Conservation (phyloP, 1,140 invertebrate genomes). For the Augochlora pura region DNA sequence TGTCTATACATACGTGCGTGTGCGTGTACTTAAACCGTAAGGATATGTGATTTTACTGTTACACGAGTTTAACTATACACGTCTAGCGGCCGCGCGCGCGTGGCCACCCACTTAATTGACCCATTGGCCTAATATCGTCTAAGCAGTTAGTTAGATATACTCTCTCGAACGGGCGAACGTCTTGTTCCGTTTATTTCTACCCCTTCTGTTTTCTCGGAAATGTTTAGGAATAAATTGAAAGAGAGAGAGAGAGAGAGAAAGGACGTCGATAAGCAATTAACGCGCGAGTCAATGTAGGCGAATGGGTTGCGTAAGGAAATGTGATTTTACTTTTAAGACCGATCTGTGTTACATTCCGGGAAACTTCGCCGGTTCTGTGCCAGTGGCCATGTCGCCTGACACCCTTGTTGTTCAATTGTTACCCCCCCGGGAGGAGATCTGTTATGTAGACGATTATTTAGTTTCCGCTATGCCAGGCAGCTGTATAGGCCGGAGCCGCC, state of each 20-base stretch:
- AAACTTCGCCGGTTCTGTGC: constrained; percentile 40
- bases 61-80: constrained; percentile 37
- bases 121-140: constrained; percentile 34
- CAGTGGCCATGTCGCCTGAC: constrained; percentile 48
- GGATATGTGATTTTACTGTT: constrained; percentile 62
- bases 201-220: too few relatives aligned
- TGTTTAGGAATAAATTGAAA: too few relatives aligned
- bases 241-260: too few relatives aligned
- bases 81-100: constrained; percentile 8
- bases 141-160: not conserved
- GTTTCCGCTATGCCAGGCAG: not conserved
- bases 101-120: constrained; percentile 29
- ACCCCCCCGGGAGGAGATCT: not conserved
- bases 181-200: too few relatives aligned
- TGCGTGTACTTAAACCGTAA: constrained; percentile 55
- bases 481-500: not conserved
- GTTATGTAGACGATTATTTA: not conserved
- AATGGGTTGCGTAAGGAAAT: constrained; percentile 51
- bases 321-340: constrained; percentile 63
- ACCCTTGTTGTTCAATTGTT: constrained; percentile 35
- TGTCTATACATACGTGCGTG: constrained; percentile 29
- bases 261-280: not conserved
- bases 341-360: constrained; percentile 51
- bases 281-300: constrained; percentile 22
- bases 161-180: not conserved